Percentiles rank a stretch among this genome's conserved stretches.
phyloP scores from a whole-genome alignment of 2,797 vertebrate species.

The Phataginus tetradactyla region DNA sequence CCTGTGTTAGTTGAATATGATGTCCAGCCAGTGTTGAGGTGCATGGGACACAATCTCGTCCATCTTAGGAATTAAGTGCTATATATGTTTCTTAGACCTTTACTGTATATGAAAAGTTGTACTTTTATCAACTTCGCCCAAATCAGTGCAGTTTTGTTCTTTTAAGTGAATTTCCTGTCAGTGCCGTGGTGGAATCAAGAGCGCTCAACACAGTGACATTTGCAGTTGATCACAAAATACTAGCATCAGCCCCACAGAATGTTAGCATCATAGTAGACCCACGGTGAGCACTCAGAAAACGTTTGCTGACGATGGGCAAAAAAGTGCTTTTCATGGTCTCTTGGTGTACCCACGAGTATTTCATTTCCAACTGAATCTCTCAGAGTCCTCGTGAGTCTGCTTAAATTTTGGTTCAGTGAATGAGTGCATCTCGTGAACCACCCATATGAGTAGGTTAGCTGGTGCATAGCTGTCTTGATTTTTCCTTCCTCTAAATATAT shows the following conservation, averaged over 20 bases:
- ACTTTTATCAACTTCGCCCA: neutral
- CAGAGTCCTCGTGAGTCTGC: neutral
- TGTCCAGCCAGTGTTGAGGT: neutral
- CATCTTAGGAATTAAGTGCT: neutral
- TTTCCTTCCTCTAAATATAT: conserved; percentile 67
- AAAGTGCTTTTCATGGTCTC: neutral
- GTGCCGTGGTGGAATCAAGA: neutral
- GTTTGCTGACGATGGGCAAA: neutral
- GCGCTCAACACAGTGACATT: neutral
- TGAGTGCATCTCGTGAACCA: conserved; percentile 38
- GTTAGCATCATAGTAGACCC: neutral
- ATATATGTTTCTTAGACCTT: neutral
- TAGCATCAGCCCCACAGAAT: neutral
- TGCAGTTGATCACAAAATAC: neutral
- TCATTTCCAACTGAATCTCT: conserved; percentile 44
- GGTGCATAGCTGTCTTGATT: conserved; percentile 72
- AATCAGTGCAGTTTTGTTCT: neutral
- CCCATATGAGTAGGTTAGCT: conserved; percentile 49
- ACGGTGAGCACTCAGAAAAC: neutral
- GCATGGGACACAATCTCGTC: neutral
- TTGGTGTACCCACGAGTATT: neutral
- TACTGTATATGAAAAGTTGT: neutral
- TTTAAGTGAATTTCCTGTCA: neutral
- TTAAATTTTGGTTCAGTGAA: conserved; percentile 42
- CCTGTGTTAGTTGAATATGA: conserved; percentile 23